Conservation (phyloP, 1,140 invertebrate species). For the Drosophila guanche region DNA sequence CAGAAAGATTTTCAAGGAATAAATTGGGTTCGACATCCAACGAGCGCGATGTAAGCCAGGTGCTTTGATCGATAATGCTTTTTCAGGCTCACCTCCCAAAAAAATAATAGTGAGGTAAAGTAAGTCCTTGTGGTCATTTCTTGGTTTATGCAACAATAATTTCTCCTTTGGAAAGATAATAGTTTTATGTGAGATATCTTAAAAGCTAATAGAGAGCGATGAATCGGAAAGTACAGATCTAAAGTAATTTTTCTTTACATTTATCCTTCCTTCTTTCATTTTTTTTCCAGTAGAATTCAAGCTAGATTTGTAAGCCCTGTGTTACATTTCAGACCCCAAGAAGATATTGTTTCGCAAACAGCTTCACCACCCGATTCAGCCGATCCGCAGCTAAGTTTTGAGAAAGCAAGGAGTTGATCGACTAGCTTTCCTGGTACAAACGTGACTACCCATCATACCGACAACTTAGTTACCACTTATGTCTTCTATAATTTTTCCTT, state of each 20-base stretch:
- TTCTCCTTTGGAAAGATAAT: neutral
- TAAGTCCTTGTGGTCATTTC: neutral
- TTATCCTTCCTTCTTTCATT: neutral
- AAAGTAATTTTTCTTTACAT: neutral
- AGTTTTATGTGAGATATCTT: too few relatives aligned
- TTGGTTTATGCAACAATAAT: neutral
- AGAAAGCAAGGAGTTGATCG: neutral
- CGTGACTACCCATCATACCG: too few relatives aligned
- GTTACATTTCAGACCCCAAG: too few relatives aligned
- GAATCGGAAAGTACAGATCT: neutral
- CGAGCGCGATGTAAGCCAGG: neutral
- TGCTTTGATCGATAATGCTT: too few relatives aligned
- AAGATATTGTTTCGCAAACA: too few relatives aligned
- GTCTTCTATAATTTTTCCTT: neutral
- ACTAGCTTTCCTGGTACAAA: neutral
- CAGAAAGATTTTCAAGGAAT: neutral
- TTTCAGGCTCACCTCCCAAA: too few relatives aligned
- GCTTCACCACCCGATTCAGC: neutral
- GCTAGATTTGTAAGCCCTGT: too few relatives aligned
- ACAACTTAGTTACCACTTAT: neutral
- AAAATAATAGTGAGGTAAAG: neutral
- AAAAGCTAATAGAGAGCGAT: too few relatives aligned
- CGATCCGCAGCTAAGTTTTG: neutral
- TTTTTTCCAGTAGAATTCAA: neutral
- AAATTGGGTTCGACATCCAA: neutral